phyloP scores from a whole-genome alignment of 2,797 vertebrate species.

The Enteromius fasciolatus region DNA sequence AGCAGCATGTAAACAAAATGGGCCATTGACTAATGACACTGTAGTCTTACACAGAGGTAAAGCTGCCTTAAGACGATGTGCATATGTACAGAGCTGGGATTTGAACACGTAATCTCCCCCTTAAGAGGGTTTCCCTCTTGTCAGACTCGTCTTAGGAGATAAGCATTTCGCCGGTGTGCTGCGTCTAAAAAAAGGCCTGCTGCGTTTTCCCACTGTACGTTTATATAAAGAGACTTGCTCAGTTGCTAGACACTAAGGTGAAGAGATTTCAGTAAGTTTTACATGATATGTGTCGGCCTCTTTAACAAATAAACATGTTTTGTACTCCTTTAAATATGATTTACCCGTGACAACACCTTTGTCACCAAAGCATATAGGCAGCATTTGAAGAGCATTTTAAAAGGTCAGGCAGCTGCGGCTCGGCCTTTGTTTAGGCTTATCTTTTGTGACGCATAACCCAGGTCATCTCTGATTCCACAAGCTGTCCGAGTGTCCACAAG shows the following conservation, averaged over 20 bases:
- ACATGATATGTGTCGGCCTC: background rate
- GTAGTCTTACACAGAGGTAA: slow-evolving; percentile 68
- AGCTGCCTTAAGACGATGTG: slow-evolving; percentile 73
- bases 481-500: background rate
- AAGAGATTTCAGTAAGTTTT: slow-evolving; percentile 2
- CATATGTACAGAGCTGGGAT: slow-evolving; percentile 75
- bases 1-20: slow-evolving; percentile 36
- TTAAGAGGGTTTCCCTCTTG: slow-evolving; percentile 73
- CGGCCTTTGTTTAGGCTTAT: slow-evolving; percentile 2
- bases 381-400: background rate
- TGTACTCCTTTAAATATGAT: background rate
- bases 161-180: slow-evolving; percentile 51
- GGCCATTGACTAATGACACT: slow-evolving; percentile 64
- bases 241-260: background rate
- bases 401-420: background rate
- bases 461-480: slow-evolving; percentile 15
- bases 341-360: background rate
- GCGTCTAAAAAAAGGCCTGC: slow-evolving; percentile 45
- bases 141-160: slow-evolving; percentile 62
- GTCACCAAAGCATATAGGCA: background rate
- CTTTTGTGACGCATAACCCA: background rate
- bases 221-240: slow-evolving; percentile 35
- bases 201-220: slow-evolving; percentile 10
- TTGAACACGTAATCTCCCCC: slow-evolving; percentile 71
- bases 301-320: background rate